Percentiles rank a stretch among this genome's conserved stretches.
Conservation (phyloP, 2,113 vertebrate species). For the Heptranchias perlo region DNA sequence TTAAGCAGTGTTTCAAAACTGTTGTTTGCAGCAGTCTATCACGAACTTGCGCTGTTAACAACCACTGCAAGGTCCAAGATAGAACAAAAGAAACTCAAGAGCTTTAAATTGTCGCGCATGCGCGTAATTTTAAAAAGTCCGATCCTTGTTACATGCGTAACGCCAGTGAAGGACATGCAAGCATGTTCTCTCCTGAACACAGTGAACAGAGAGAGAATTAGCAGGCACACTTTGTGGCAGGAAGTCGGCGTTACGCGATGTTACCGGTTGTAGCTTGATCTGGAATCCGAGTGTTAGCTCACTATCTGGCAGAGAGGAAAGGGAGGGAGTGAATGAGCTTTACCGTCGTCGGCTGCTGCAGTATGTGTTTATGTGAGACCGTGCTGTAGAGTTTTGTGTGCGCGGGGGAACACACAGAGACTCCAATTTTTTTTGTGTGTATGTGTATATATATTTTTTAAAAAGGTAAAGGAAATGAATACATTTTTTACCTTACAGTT, state of each 20-base stretch:
- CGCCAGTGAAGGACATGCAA: neutral
- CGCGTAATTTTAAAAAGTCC: neutral
- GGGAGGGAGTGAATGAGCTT: slow-evolving; percentile 23
- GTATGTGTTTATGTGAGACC: slow-evolving; percentile 21
- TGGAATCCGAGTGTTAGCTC: neutral
- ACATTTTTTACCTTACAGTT: neutral
- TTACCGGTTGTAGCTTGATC: neutral
- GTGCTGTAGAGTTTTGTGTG: slow-evolving; percentile 42
- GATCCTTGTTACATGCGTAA: neutral
- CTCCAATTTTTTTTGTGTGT: neutral
- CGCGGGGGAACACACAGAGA: slow-evolving; percentile 42
- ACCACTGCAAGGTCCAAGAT: neutral
- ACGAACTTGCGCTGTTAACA: neutral
- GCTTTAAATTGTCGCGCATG: slow-evolving; percentile 26
- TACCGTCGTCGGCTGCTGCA: slow-evolving; percentile 34
- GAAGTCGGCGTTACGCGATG: neutral
- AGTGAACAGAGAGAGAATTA: neutral
- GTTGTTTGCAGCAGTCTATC: neutral
- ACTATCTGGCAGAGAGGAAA: slow-evolving; percentile 20
- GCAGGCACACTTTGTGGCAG: neutral
- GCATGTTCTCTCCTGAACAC: neutral
- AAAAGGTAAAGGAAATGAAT: slow-evolving; percentile 1
- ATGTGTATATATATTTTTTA: neutral
- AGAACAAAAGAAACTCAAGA: slow-evolving; percentile 18
- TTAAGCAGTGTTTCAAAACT: neutral